Evolutionary conservation across 2,113 vertebrate genomes (phyloP).

Genomic region (Campylomormyrus tamandua): DNA sequence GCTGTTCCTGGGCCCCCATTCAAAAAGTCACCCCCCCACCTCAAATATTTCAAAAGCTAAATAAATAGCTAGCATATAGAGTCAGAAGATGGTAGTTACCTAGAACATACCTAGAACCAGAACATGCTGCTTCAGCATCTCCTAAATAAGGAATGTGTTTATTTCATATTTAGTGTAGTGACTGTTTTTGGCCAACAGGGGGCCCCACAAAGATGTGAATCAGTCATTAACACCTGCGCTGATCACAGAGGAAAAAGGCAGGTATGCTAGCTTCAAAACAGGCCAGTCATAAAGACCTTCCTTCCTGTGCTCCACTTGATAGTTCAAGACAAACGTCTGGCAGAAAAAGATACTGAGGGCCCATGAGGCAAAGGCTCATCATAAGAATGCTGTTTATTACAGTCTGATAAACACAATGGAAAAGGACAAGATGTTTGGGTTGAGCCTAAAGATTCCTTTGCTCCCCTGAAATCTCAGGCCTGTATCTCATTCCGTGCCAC

Average conservation of each 20-base stretch:
- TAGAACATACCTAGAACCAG: background rate
- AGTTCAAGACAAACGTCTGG: background rate
- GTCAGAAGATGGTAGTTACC: background rate
- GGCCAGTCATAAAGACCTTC: background rate
- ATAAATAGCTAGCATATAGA: background rate
- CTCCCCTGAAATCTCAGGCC: background rate
- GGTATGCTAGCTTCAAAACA: background rate
- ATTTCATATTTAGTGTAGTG: background rate
- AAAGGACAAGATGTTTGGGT: background rate
- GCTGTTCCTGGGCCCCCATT: background rate
- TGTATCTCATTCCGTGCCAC: background rate
- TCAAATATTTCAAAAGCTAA: background rate
- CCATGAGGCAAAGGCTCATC: background rate
- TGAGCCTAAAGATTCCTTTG: background rate
- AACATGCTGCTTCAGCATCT: background rate
- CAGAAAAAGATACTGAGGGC: background rate
- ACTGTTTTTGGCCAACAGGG: background rate
- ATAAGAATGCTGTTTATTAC: constrained; percentile 13
- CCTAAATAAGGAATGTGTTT: background rate
- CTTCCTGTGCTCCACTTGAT: background rate
- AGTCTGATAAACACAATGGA: constrained; percentile 3
- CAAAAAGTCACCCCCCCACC: background rate
- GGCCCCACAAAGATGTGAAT: background rate
- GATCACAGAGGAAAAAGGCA: background rate
- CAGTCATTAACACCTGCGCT: background rate